Conservation (phyloP, 1,140 invertebrate species). For the Trissolcus basalis region DNA sequence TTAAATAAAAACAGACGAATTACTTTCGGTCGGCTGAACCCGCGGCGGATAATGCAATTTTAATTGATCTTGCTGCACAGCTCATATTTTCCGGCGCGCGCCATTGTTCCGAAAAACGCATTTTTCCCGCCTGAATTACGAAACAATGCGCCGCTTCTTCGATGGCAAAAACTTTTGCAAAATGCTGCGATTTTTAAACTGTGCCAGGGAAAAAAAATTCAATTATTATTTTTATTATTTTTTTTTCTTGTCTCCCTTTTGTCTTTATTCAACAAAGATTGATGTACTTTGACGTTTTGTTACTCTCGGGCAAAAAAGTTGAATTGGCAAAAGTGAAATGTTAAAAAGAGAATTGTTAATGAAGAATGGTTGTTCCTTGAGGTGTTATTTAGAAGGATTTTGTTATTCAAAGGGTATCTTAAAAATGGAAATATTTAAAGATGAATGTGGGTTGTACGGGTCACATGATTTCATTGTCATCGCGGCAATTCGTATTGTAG, state of each 20-base stretch:
- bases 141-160: slow-evolving; percentile 26
- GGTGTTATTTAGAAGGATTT: no score
- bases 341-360: no score
- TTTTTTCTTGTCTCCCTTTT: no score
- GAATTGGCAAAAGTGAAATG: no score
- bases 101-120: slow-evolving; percentile 32
- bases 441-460: neutral
- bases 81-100: slow-evolving; percentile 24
- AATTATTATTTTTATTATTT: neutral
- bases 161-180: slow-evolving; percentile 15
- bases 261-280: no score
- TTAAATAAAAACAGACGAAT: slow-evolving; percentile 14
- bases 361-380: no score
- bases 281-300: no score
- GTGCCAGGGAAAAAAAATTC: neutral
- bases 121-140: slow-evolving; percentile 36
- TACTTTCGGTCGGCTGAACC: slow-evolving; percentile 7
- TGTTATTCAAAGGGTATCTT: no score
- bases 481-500: slow-evolving; percentile 19
- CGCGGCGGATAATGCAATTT: slow-evolving; percentile 20
- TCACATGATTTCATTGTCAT: slow-evolving; percentile 47
- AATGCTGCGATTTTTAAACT: neutral
- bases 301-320: no score
- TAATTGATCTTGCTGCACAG: slow-evolving; percentile 29
- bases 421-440: neutral